Conservation (phyloP, 2,797 vertebrate species). For the Gobio occitaniae region DNA sequence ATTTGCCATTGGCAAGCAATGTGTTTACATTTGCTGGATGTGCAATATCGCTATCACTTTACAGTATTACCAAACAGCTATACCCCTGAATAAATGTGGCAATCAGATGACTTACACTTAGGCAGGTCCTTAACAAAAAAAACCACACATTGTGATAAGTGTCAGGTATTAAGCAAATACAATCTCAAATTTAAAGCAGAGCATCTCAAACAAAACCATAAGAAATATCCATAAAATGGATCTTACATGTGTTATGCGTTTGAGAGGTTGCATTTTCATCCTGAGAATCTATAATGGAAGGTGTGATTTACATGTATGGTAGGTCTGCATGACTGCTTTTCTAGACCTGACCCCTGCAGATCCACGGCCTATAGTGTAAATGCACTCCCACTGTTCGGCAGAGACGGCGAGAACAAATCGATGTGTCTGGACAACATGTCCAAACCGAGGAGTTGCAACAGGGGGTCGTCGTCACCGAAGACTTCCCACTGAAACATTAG, state of each 20-base stretch:
- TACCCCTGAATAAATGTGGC: slow-evolving; percentile 6
- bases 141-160: background rate
- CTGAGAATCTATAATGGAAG: slow-evolving; percentile 9
- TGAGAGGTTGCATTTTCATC: slow-evolving; percentile 21
- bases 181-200: background rate
- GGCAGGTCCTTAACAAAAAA: background rate
- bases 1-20: slow-evolving; percentile 32
- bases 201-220: slow-evolving; percentile 2
- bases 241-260: background rate
- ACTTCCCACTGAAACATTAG: slow-evolving; percentile 52
- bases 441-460: slow-evolving; percentile 39
- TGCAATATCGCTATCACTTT: background rate
- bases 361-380: slow-evolving; percentile 63
- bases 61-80: slow-evolving; percentile 15
- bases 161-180: slow-evolving; percentile 17
- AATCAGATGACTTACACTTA: slow-evolving; percentile 5
- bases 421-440: slow-evolving; percentile 60
- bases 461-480: slow-evolving; percentile 52
- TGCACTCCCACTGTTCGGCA: slow-evolving; percentile 71
- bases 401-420: slow-evolving; percentile 70
- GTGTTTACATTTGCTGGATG: slow-evolving; percentile 30
- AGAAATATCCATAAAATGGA: background rate
- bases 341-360: slow-evolving; percentile 55
- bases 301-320: slow-evolving; percentile 38
- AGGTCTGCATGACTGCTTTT: slow-evolving; percentile 48